Conservation (phyloP, 1,140 invertebrate species). For the Bombus superbus region DNA sequence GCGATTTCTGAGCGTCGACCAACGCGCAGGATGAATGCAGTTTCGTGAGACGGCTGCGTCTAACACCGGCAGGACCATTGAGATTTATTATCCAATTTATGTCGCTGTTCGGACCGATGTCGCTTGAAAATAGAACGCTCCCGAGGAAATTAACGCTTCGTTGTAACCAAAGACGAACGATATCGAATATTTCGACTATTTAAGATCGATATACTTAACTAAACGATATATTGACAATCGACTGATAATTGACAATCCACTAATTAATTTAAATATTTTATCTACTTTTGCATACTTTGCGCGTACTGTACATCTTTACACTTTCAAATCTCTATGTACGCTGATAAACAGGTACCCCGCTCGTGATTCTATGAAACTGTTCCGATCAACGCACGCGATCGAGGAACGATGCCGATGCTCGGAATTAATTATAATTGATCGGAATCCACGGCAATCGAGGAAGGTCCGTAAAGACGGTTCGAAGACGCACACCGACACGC, state of each 20-base stretch:
- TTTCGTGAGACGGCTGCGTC: constrained; percentile 1
- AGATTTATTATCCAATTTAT: constrained; percentile 55
- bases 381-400: neutral
- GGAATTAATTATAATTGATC: constrained; percentile 50
- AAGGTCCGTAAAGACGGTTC: constrained; percentile 59
- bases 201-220: too few relatives aligned
- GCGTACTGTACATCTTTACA: neutral
- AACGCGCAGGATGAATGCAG: constrained; percentile 5
- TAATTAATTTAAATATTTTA: too few relatives aligned
- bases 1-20: neutral
- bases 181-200: neutral
- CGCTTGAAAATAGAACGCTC: constrained; percentile 17
- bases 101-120: constrained; percentile 27
- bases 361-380: neutral
- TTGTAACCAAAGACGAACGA: neutral
- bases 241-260: too few relatives aligned
- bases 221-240: too few relatives aligned
- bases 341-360: too few relatives aligned
- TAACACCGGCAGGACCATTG: too few relatives aligned
- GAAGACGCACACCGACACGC: constrained; percentile 42
- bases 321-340: neutral
- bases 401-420: constrained; percentile 8
- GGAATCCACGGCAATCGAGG: constrained; percentile 19
- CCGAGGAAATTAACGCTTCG: constrained; percentile 26
- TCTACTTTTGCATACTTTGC: neutral